phyloP scores from a whole-genome alignment of 1,140 invertebrate genomes.

The Heliothis virescens region DNA sequence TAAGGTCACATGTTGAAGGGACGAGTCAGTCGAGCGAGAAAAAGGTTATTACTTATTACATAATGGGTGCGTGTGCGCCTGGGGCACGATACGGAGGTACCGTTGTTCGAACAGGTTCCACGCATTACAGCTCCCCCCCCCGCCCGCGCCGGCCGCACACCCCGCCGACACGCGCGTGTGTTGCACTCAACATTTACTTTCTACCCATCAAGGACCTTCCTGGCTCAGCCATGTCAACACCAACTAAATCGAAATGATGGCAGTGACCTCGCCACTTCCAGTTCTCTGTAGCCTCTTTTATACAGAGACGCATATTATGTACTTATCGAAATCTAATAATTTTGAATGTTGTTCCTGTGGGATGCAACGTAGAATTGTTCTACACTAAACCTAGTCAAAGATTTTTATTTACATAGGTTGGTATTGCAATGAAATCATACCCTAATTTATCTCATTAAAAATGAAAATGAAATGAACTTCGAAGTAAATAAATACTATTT shows the following conservation, averaged over 20 bases:
- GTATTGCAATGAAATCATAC: background rate
- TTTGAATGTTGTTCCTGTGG: too few species aligned
- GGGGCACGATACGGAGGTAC: slow-evolving; percentile 71
- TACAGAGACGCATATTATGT: too few species aligned
- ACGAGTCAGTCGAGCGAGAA: slow-evolving; percentile 74
- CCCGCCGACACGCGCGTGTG: slow-evolving; percentile 58
- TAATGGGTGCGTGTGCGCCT: slow-evolving; percentile 80
- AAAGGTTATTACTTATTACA: slow-evolving; percentile 76
- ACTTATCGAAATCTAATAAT: too few species aligned
- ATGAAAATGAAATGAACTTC: background rate
- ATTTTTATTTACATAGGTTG: too few species aligned
- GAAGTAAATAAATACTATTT: background rate
- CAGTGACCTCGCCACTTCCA: background rate
- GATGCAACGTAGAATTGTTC: too few species aligned
- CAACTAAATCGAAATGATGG: slow-evolving; percentile 14
- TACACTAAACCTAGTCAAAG: too few species aligned
- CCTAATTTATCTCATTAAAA: background rate
- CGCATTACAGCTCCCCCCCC: slow-evolving; percentile 59
- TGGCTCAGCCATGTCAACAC: slow-evolving; percentile 54
- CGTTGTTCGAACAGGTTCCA: slow-evolving; percentile 82
- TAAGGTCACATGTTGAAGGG: slow-evolving; percentile 56
- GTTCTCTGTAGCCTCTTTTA: background rate
- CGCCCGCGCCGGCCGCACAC: slow-evolving; percentile 51
- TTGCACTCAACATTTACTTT: slow-evolving; percentile 81
- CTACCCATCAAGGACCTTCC: slow-evolving; percentile 81